A percentile compares a stretch with the other conserved stretches of the same genome.
These are phyloP conservation scores for Plebejus anna DNA, from an alignment of 2,888 invertebrate genomes.

Conservation along the genomic window DNA sequence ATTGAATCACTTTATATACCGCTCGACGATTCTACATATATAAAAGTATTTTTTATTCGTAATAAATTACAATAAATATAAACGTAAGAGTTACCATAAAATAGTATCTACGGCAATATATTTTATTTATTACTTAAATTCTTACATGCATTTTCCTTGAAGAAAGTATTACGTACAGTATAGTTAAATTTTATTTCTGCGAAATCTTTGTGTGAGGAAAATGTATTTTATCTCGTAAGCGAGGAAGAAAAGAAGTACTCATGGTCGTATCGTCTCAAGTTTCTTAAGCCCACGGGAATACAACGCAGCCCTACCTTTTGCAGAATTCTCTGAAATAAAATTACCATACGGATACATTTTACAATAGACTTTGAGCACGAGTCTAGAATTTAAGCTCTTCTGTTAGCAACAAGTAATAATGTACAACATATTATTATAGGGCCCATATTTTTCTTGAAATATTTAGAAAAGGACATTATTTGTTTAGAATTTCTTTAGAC, in stretches of 20 bases:
- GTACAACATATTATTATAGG: too few relatives aligned
- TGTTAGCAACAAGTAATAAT: not conserved
- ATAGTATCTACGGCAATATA: too few relatives aligned
- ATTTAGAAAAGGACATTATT: not conserved
- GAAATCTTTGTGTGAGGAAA: constrained; percentile 1
- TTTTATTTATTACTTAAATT: too few relatives aligned
- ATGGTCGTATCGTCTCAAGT: constrained; percentile 1
- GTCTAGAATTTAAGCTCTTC: not conserved
- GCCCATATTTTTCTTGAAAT: not conserved
- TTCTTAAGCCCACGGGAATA: constrained; percentile 10
- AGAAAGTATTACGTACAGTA: not conserved
- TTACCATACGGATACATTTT: not conserved
- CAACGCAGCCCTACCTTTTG: not conserved
- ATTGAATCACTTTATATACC: too few relatives aligned
- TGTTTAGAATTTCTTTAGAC: too few relatives aligned
- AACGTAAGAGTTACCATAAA: not conserved
- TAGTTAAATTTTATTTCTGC: constrained; percentile 3
- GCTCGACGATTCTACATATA: too few relatives aligned
- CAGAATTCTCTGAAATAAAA: constrained; percentile 3
- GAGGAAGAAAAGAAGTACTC: not conserved
- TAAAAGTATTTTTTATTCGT: too few relatives aligned
- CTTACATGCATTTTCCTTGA: not conserved
- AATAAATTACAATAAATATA: too few relatives aligned
- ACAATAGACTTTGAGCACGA: not conserved
- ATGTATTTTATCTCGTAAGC: constrained; percentile 11